Evolutionary conservation across 2,797 vertebrate genomes (phyloP), one percentile per base, ranked within the genome.

Genomic region (Pseudochromis fuscus): DNA sequence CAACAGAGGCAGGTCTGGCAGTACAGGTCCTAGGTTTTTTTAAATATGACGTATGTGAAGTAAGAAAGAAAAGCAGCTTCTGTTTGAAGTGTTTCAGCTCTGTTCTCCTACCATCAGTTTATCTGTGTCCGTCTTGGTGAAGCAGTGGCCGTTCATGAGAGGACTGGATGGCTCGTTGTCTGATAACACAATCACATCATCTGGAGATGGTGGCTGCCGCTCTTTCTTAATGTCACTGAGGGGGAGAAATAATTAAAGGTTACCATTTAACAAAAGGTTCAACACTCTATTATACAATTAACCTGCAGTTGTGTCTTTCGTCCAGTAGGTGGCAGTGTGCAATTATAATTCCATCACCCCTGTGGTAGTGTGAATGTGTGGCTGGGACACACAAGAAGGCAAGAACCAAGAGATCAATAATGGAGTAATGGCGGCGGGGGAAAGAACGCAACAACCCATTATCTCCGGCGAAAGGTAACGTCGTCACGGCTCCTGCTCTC

Each of bases 101-200:
- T 6, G 30, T 18, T 51, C 45, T 78, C 94, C 93, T 91, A 99
- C 97, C 97, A 98, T 94, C 13, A 98, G 95, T 59, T 94, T 94
- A 74, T 98, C 96, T 0, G 96, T 95, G 91, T 95, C 96, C 1
- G 95, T 92, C 90, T 97, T 96, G 35, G 93, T 95, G 45, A 94
- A 82, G 75, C 92, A 93, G 83, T 95, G 95, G 19, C 98, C 97
- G 15, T 99, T 99, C 93, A 97, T 94, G 16, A 94, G 75, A 0
- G 98, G 98, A 90, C 98, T 99, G 8, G 94, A 94, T 1, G 97
- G 95, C 71, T 99, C 97, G 0, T 95, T 97, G 91, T 99, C 98
- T 0, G 98, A 99, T 18, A 99, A 88, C 76, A 99, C 95, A 0
- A 99, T 99, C 38, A 99, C 94, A 11, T 99, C 97, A 15, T 99